Conservation (phyloP, 2,113 vertebrate species). For the Elephantulus edwardii region DNA sequence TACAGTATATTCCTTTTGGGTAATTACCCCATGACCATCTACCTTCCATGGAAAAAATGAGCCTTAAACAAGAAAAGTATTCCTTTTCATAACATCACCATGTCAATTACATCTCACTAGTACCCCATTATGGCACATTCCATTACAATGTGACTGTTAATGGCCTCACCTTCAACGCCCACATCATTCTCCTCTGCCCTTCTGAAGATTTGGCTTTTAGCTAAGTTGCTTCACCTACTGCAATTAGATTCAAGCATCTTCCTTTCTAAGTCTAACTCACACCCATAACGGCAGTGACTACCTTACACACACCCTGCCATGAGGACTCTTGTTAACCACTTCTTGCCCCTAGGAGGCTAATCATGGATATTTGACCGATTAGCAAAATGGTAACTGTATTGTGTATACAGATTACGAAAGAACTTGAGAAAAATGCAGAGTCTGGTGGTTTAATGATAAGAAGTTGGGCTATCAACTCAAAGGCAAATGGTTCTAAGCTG, state of each 20-base stretch:
- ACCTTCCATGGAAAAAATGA: constrained; percentile 1
- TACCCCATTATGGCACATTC: neutral
- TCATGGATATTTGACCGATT: neutral
- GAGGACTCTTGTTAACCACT: neutral
- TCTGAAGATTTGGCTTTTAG: neutral
- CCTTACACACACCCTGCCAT: fast-evolving
- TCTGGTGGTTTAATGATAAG: too few species aligned
- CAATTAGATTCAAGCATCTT: neutral
- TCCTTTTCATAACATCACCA: neutral
- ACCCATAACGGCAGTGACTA: neutral
- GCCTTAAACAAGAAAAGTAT: neutral
- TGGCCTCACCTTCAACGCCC: constrained; percentile 31
- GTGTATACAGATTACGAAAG: neutral
- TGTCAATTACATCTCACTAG: constrained; percentile 18
- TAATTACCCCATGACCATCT: neutral
- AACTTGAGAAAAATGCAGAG: constrained; percentile 10
- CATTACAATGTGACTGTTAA: neutral
- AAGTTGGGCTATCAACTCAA: too few species aligned
- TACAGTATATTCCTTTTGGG: neutral
- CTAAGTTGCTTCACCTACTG: neutral
- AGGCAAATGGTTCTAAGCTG: too few species aligned
- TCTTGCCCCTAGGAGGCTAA: neutral
- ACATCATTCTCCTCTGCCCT: constrained; percentile 45
- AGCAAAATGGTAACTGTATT: neutral
- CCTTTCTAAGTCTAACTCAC: neutral